Base-by-base conservation (phyloP, 2,888 invertebrate genomes). In the Platycnemis pennipes region DNA sequence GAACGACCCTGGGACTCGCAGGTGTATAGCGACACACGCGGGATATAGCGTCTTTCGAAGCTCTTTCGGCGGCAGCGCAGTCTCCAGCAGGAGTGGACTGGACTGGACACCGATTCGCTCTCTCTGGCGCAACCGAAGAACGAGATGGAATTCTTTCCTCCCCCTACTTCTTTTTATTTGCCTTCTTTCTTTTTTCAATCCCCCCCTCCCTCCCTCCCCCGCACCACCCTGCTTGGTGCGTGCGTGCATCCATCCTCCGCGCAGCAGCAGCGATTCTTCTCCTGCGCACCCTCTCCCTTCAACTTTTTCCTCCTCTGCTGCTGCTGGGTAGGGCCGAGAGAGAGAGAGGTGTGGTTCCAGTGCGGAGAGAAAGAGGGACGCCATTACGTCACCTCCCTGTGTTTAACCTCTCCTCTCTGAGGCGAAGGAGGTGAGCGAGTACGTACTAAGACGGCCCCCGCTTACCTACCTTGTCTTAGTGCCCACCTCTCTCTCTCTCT, bases 111-210 rank as follows among this genome's bases (percentile, higher is more conserved):
- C 26, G 63, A 22, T 8, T 5, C 31, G 37, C 77, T 5, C 77
- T 11, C 37, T 77, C 77, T 77, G 77, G 77, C 77, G 77, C 77
- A 77, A 77, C 77, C 37, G 77, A 3, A 31, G 77, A 37, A 77
- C 37, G 77, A 77, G 77, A 77, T 77, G 77, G 77, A 77, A 77
- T 77, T 77, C 77, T 37, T 77, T 77, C 77, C 45, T 45, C 86
- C 44, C 42, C 5, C 77, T 22, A 16, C 44, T 86, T 22, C 16
- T 42, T 8, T 16, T 8, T 5, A 86, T 37, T 44, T 16, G 37
- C 2, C 42, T 26, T 8, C 37, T 31, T 85, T 26, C 37, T 42
- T 1, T 44, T 11, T 3, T 19, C 87, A 42, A 45, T 87, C n/a
- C n/a, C n/a, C n/a, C n/a, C n/a, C n/a, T n/a, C n/a, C 22, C 46